Percentiles rank a stretch among this genome's conserved stretches.
These are phyloP conservation scores for Vesta saturnalis DNA, from an alignment of 2,888 invertebrate species.

Conservation along the genomic window DNA sequence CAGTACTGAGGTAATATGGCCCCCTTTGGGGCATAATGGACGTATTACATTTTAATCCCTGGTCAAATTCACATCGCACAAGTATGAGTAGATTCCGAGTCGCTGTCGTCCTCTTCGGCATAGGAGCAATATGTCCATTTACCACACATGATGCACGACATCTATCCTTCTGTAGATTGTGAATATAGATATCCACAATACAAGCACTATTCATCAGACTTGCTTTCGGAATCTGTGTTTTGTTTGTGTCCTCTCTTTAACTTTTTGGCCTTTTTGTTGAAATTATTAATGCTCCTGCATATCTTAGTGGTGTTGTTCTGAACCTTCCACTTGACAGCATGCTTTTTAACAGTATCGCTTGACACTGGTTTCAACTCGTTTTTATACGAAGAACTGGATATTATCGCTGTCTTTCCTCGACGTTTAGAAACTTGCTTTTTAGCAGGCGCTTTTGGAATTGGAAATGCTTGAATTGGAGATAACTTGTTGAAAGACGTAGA, in stretches of 20 bases:
- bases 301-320: too few species aligned
- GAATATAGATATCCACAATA: too few species aligned
- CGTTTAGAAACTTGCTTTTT: too few species aligned
- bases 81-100: too few species aligned
- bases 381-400: neutral
- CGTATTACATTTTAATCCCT: neutral
- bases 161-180: too few species aligned
- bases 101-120: neutral
- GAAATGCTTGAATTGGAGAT: neutral
- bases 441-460: too few species aligned
- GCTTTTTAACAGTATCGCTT: neutral
- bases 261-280: too few species aligned
- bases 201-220: neutral
- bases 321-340: neutral
- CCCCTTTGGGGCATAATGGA: neutral
- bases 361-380: neutral
- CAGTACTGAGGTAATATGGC: neutral
- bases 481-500: neutral
- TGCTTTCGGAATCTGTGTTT: neutral
- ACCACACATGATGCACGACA: too few species aligned
- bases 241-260: too few species aligned
- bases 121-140: too few species aligned
- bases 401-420: neutral
- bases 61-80: neutral
- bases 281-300: too few species aligned